Conservation (phyloP, 2,888 invertebrate genomes). For the Osmoderma eremita region DNA sequence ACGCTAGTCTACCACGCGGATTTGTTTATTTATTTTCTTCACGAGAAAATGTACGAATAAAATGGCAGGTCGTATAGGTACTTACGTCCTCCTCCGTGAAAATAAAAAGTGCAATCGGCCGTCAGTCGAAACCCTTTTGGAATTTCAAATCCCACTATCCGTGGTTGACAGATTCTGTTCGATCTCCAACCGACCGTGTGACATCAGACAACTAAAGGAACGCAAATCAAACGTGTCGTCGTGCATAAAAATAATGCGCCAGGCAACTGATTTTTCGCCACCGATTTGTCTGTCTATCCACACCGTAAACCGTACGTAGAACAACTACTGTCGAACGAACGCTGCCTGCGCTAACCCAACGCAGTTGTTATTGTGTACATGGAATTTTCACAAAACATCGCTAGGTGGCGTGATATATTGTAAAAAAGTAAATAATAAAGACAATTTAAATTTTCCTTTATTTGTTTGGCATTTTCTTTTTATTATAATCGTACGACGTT, state of each 20-base stretch:
- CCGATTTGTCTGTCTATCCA: conserved; percentile 50
- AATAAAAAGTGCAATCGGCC: conserved; percentile 2
- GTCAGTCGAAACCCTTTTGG: neutral
- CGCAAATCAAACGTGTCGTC: conserved; percentile 15
- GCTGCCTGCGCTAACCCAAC: neutral
- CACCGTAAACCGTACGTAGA: conserved; percentile 43
- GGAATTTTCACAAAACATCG: neutral
- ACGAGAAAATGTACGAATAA: conserved; percentile 1
- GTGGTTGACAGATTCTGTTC: neutral
- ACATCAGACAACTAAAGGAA: neutral
- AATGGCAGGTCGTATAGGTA: conserved; percentile 13
- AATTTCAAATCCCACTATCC: neutral
- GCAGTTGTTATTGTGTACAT: conserved; percentile 22
- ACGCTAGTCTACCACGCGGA: neutral
- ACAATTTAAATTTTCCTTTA: too few relatives aligned
- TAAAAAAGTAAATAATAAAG: too few relatives aligned
- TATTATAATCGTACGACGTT: too few relatives aligned
- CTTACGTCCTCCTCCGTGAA: neutral
- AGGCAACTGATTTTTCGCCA: conserved; percentile 52
- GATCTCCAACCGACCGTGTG: neutral
- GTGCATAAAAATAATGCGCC: conserved; percentile 5
- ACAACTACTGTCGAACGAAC: conserved; percentile 38
- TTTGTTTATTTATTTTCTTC: conserved; percentile 19
- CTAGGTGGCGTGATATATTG: neutral
- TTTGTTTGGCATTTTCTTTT: too few relatives aligned